Evolutionary conservation across 2,113 vertebrate species (phyloP).

Genomic region (Phaetusa simplex): DNA sequence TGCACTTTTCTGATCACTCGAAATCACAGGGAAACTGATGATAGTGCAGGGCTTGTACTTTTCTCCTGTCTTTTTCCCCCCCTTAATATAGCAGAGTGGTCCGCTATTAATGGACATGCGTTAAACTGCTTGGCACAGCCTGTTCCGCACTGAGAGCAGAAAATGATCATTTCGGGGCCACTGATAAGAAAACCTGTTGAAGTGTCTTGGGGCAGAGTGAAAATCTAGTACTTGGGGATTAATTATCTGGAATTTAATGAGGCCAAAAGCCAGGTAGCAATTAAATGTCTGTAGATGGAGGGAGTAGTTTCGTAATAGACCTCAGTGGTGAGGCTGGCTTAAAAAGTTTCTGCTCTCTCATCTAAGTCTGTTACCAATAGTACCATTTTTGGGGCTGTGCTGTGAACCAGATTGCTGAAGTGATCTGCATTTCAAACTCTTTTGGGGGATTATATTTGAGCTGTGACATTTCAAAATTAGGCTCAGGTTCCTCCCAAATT

Average conservation of each 20-base stretch:
- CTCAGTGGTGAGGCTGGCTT: neutral
- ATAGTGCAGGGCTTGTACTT: neutral
- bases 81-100: conserved; percentile 12
- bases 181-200: conserved; percentile 61
- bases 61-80: neutral
- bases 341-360: neutral
- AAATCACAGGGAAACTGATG: neutral
- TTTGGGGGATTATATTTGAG: neutral
- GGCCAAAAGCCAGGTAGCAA: conserved; percentile 62
- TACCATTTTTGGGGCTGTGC: neutral
- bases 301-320: conserved; percentile 21
- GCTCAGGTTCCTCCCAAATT: neutral
- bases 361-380: neutral
- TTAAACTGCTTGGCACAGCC: conserved; percentile 58
- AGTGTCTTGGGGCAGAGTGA: conserved; percentile 57
- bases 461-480: conserved; percentile 14
- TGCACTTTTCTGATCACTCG: neutral
- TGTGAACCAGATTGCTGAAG: neutral
- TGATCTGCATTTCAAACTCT: neutral
- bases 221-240: conserved; percentile 70
- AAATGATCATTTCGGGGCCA: conserved; percentile 50
- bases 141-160: conserved; percentile 33
- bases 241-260: conserved; percentile 74
- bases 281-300: conserved; percentile 41
- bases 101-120: neutral